Evolutionary conservation across 1,140 invertebrate genomes (phyloP).

Genomic region (Battus philenor): DNA sequence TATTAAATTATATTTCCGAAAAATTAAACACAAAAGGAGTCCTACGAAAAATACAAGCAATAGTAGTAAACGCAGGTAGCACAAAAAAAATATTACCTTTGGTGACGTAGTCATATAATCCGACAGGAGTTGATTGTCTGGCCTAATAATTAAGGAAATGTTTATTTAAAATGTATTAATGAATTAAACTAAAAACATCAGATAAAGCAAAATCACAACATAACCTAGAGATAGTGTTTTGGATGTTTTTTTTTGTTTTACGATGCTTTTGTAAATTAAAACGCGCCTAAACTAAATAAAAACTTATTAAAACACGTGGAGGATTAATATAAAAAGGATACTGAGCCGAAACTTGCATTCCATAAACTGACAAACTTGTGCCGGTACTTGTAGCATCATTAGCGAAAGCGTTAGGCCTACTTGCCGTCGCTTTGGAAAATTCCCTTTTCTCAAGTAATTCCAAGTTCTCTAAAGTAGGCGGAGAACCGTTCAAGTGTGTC

Average conservation of each 20-base stretch:
- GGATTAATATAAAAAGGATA: constrained; percentile 55
- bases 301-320: constrained; percentile 48
- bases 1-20: too few relatives aligned
- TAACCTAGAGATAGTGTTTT: too few relatives aligned
- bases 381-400: constrained; percentile 55
- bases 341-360: constrained; percentile 42
- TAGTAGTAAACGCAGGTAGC: too few relatives aligned
- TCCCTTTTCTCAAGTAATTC: constrained; percentile 79
- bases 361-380: constrained; percentile 52
- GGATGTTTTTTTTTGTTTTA: too few relatives aligned
- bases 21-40: too few relatives aligned
- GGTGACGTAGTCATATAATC: constrained; percentile 63
- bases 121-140: constrained; percentile 66
- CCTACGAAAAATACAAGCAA: too few relatives aligned
- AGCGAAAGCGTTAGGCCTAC: constrained; percentile 37
- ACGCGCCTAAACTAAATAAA: too few relatives aligned
- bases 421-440: constrained; percentile 70
- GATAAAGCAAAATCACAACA: constrained; percentile 9
- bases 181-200: neutral
- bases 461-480: constrained; percentile 76
- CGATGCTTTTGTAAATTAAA: too few relatives aligned
- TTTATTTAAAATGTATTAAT: constrained; percentile 4
- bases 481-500: constrained; percentile 76
- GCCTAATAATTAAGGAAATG: constrained; percentile 47
- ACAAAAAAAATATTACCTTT: constrained; percentile 67